Base-by-base conservation (phyloP, 2,888 invertebrate genomes). In the Peribatodes rhomboidaria region DNA sequence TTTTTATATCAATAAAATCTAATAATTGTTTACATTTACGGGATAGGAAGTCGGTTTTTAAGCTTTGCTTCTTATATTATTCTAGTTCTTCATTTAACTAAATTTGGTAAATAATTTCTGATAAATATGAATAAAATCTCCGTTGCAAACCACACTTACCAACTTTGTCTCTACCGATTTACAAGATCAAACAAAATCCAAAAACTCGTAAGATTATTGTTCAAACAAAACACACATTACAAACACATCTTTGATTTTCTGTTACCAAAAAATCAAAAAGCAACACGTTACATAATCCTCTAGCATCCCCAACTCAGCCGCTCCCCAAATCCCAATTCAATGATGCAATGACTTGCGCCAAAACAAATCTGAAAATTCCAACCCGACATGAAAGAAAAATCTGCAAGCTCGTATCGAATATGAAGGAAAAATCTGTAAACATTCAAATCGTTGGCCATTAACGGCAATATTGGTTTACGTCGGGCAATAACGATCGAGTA, bases 361-460 rank as follows among this genome's bases (percentile, higher is more conserved):
- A 54, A 35, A 71, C 70, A 69, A 73, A 70, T 74, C 68, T 67
- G 52, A 69, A 74, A 74, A 71, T 65, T 65, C 67, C 65, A 50
- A 59, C 53, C 68, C 72, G 66, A 72, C 76, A 78, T 77, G 66
- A 74, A 77, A 73, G 74, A 76, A 80, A 81, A 73, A 70, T 75
- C 68, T 74, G 77, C 77, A 81, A 85, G 84, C 79, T 35, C 44
- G 55, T 18, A 55, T 20, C 20, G 33, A 18, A 70, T 75, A 78
- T 76, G 65, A 73, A 76, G 72, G 72, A 76, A 80, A 81, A 83
- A 75, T 76, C 63, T 75, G 78, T 78, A 81, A 85, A 85, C 80
- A 83, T 82, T 81, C 76, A 82, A 87, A 88, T 85, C 79, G 80
- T 71, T 69, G 77, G 73, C 81, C 83, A 85, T 87, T 86, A 84